A percentile compares a stretch with the other conserved stretches of the same genome.
Evolutionary conservation across 92 coral and sea anemone genomes (phyloP).

Genomic region (Epizoanthus scotinus): DNA sequence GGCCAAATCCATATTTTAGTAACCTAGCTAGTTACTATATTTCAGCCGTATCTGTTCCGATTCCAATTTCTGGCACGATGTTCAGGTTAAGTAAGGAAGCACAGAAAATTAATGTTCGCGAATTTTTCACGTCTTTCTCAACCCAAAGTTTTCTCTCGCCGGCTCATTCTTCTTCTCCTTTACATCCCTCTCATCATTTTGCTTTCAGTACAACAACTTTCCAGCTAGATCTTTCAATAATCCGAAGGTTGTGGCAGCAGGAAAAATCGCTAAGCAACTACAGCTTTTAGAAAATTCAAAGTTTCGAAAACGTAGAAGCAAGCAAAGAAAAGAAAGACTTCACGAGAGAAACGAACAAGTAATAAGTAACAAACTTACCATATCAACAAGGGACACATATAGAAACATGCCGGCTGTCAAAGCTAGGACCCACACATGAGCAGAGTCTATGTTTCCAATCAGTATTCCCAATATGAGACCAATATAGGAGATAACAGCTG

Average conservation of each 20-base stretch:
- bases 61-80: too few relatives aligned
- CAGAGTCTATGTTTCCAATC: slow-evolving; percentile 80
- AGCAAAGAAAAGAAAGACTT: too few relatives aligned
- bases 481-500: slow-evolving; percentile 84
- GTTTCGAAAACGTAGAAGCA: too few relatives aligned
- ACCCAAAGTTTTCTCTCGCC: neutral
- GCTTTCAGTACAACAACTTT: neutral
- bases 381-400: slow-evolving; percentile 88
- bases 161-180: neutral
- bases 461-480: slow-evolving; percentile 84
- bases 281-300: too few relatives aligned
- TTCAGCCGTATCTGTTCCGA: too few relatives aligned
- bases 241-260: too few relatives aligned
- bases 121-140: neutral
- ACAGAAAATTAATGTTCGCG: too few relatives aligned
- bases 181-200: neutral
- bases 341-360: too few relatives aligned
- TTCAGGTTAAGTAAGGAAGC: too few relatives aligned
- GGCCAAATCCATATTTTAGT: too few relatives aligned
- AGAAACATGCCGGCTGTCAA: slow-evolving; percentile 94
- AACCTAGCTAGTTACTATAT: too few relatives aligned
- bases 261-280: too few relatives aligned
- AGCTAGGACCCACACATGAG: slow-evolving; percentile 92
- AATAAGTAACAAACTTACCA: slow-evolving; percentile 71
- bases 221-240: neutral